These are phyloP conservation scores for Rynchops niger DNA, from an alignment of 2,113 vertebrate species.

Conservation along the genomic window DNA sequence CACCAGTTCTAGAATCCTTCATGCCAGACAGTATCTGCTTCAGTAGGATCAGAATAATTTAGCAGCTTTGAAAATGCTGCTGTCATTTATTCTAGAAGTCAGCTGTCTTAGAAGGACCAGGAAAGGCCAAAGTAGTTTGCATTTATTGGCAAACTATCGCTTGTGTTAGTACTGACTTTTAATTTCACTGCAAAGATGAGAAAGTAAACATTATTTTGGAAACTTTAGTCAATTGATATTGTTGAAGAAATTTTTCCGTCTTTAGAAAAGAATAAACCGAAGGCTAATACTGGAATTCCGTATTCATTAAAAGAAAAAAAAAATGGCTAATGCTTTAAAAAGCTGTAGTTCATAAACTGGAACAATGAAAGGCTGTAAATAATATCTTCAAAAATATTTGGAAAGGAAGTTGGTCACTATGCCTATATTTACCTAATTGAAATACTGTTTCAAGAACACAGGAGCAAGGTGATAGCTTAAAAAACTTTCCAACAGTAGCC, in stretches of 20 bases:
- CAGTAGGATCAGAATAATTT: conserved; percentile 41
- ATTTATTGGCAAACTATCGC: conserved; percentile 18
- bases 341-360: not conserved
- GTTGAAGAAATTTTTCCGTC: not conserved
- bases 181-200: not conserved
- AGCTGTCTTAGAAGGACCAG: not conserved
- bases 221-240: not conserved
- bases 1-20: not conserved
- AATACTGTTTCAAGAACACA: not conserved
- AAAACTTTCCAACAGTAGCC: not conserved
- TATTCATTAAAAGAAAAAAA: not conserved
- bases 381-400: not conserved
- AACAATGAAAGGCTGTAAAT: not conserved
- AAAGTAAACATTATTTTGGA: not conserved
- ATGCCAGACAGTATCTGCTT: conserved; percentile 18
- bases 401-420: not conserved
- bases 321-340: not conserved
- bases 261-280: not conserved
- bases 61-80: conserved; percentile 44
- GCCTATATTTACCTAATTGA: not conserved
- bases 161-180: not conserved
- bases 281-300: not conserved
- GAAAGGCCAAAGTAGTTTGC: conserved; percentile 38
- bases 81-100: conserved; percentile 33
- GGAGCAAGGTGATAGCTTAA: not conserved